Conservation (phyloP, 2,113 vertebrate species). For the Corythaixoides concolor region DNA sequence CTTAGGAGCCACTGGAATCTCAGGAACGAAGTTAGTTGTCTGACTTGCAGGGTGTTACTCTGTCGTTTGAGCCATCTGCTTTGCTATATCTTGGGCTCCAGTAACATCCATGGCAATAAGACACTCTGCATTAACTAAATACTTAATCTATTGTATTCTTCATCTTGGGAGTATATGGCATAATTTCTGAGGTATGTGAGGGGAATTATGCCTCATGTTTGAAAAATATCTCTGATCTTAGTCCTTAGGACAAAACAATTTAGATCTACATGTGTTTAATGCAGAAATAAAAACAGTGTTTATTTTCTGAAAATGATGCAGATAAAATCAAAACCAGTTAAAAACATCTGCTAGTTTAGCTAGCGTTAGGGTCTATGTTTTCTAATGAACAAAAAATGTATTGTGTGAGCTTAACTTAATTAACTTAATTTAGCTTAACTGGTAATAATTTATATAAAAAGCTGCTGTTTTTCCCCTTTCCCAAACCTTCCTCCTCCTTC, state of each 20-base stretch:
- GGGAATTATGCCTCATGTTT: background rate
- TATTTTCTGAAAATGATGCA: background rate
- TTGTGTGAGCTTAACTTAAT: no score
- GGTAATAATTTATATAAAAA: background rate
- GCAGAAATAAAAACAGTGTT: background rate
- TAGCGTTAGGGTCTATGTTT: background rate
- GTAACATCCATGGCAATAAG: background rate
- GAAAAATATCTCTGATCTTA: background rate
- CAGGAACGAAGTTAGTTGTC: background rate
- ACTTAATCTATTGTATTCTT: background rate
- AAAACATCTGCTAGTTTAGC: background rate
- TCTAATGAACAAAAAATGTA: background rate
- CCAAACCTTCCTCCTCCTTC: background rate
- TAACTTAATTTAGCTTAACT: background rate
- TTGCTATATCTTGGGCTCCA: background rate
- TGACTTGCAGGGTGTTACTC: background rate
- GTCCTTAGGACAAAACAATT: background rate
- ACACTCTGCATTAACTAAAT: background rate
- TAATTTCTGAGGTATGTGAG: background rate
- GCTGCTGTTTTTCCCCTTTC: background rate
- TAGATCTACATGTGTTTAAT: background rate
- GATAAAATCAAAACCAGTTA: background rate
- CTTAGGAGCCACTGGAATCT: background rate
- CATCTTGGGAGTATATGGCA: background rate
- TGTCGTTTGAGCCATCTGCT: background rate